These are phyloP conservation scores for Myxocyprinus asiaticus DNA, from an alignment of 2,113 vertebrate species.

Conservation along the genomic window DNA sequence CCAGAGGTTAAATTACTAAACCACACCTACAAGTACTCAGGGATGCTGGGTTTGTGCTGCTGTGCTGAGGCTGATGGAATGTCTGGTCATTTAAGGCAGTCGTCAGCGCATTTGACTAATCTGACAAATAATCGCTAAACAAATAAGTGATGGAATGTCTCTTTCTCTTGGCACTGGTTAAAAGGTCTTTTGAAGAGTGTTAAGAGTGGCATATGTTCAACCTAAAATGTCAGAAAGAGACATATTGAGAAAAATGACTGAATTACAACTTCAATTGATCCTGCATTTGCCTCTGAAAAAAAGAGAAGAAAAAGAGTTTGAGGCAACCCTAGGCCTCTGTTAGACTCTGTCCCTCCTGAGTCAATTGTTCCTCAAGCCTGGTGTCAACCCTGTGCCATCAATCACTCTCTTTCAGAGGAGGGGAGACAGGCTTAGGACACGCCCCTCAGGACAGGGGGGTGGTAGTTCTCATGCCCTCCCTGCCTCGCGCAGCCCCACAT, in stretches of 20 bases:
- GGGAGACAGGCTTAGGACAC: conserved; percentile 79
- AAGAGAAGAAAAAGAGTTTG: conserved; percentile 65
- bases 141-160: conserved; percentile 55
- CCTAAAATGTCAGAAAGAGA: conserved; percentile 72
- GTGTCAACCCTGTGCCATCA: conserved; percentile 81
- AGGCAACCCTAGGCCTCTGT: conserved; percentile 71
- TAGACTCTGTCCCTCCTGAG: conserved; percentile 74
- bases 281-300: conserved; percentile 76
- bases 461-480: conserved; percentile 83
- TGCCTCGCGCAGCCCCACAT: conserved; percentile 72
- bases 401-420: conserved; percentile 80
- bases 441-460: conserved; percentile 77
- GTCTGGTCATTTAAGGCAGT: conserved; percentile 61
- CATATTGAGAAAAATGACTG: conserved; percentile 78
- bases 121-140: conserved; percentile 64
- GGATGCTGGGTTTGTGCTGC: conserved; percentile 46
- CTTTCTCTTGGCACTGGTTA: conserved; percentile 46
- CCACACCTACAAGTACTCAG: conserved; percentile 11
- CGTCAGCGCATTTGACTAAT: conserved; percentile 62
- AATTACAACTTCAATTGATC: conserved; percentile 77
- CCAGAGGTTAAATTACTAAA: background rate
- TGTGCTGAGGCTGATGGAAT: conserved; percentile 46
- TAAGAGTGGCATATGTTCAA: conserved; percentile 69
- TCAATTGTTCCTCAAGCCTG: conserved; percentile 78
- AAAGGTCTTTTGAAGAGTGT: conserved; percentile 58